Evolutionary conservation across 2,888 invertebrate genomes (phyloP).

Genomic region (Dascillus cervinus): DNA sequence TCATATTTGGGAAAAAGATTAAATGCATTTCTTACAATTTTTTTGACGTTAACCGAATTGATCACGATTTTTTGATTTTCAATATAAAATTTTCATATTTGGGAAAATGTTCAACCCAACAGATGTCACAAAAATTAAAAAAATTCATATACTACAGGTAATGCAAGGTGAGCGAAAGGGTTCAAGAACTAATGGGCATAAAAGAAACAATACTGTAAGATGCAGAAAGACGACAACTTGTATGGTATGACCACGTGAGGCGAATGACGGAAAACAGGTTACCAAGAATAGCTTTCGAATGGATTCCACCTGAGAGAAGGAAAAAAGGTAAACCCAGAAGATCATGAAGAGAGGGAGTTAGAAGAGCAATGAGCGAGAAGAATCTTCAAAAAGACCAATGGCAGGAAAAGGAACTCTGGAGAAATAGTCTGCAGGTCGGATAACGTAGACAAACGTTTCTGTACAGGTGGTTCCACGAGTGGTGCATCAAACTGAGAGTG

Average conservation of each 20-base stretch:
- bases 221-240: conserved; percentile 1
- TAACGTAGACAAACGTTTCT: conserved; percentile 3
- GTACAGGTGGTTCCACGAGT: too few species aligned
- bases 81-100: too few species aligned
- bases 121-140: too few species aligned
- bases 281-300: conserved; percentile 3
- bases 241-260: too few species aligned
- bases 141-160: too few species aligned
- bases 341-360: conserved; percentile 3
- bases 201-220: conserved; percentile 4
- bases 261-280: conserved; percentile 1
- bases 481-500: too few species aligned
- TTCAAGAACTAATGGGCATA: conserved; percentile 3
- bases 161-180: too few species aligned
- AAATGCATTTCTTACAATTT: too few species aligned
- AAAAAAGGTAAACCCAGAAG: conserved; percentile 4
- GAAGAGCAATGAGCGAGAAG: conserved; percentile 2
- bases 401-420: conserved; percentile 2
- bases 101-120: too few species aligned
- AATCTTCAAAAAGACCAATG: conserved; percentile 5
- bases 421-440: conserved; percentile 5
- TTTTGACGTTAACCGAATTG: too few species aligned
- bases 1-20: too few species aligned
- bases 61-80: too few species aligned
- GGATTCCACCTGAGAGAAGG: background rate